phyloP scores from a whole-genome alignment of 2,888 invertebrate genomes.

The Plagodis dolabraria region DNA sequence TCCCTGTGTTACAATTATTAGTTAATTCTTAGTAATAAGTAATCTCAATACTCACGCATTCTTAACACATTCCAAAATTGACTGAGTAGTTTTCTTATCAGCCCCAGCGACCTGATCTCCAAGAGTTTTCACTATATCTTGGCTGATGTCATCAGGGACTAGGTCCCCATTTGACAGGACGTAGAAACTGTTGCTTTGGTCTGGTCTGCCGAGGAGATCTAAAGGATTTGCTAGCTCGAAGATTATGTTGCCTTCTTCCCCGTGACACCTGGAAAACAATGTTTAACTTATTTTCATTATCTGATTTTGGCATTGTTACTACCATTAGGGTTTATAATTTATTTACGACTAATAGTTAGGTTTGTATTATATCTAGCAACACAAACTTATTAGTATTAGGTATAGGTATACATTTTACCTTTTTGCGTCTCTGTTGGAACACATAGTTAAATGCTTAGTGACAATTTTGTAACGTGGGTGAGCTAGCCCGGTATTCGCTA shows the following conservation, averaged over 20 bases:
- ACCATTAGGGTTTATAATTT: too few relatives aligned
- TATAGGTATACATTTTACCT: too few relatives aligned
- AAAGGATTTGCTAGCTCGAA: conserved; percentile 82
- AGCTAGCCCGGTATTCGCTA: too few relatives aligned
- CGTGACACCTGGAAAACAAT: conserved; percentile 84
- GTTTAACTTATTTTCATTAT: too few relatives aligned
- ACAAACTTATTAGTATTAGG: too few relatives aligned
- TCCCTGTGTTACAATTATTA: too few relatives aligned
- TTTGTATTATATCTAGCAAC: too few relatives aligned
- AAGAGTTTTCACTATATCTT: conserved; percentile 51
- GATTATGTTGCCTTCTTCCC: conserved; percentile 86
- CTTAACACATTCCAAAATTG: conserved; percentile 65
- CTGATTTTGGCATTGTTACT: too few relatives aligned
- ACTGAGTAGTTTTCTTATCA: conserved; percentile 58
- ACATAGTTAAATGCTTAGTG: too few relatives aligned
- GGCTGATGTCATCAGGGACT: conserved; percentile 49
- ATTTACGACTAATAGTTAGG: too few relatives aligned
- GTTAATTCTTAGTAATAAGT: not conserved
- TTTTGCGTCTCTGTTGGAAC: too few relatives aligned
- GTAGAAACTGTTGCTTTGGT: conserved; percentile 57
- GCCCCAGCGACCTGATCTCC: conserved; percentile 54
- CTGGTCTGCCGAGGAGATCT: conserved; percentile 63
- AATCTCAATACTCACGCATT: conserved; percentile 44
- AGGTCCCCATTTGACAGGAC: conserved; percentile 66
- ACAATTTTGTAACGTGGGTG: too few relatives aligned